Base-by-base conservation (phyloP, 2,888 invertebrate species). In the Spisula subtruncata region DNA sequence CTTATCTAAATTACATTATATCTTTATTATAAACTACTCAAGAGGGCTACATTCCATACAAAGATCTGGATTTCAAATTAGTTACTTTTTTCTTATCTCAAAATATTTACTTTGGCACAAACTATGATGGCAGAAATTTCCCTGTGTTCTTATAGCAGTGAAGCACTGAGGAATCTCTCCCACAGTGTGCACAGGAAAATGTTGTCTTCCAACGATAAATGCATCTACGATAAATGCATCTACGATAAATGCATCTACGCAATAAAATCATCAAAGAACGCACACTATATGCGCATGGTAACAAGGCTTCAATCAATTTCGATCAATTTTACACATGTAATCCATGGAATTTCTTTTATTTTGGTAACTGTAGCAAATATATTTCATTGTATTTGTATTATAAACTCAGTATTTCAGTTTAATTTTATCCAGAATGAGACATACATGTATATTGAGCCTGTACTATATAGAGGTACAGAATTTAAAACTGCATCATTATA, bases 51-150 rank as follows among this genome's bases (percentile, higher is more conserved):
- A 75, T 75, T 75, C 75, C 75, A 16, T 18, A 32, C 75, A 46
- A 35, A 83, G 46, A 85, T 41, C 85, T 85, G 85, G 79, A 85
- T 79, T 80, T 75, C 54, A 85, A 48, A 85, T 85, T 85, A 85
- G 79, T 85, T 80, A 56, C 48, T 85, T 80, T 85, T 85, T 80
- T 56, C 85, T 80, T 56, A 80, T 85, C 80, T 85, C 56, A 48
- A 85, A 85, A 85, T 85, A 85, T 85, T 85, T 85, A 85, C 79
- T 85, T 85, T 85, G 85, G 85, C 85, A 85, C 54, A 18, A 48
- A 80, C 79, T 35, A 25, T n/a, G 54, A 71, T 35, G 80, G 75
- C 48, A 80, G 80, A 10, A 5, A 56, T 32, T 80, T 54, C 46
- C 51, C 29, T 80, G 29, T 80, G 32, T 85, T 79, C 85, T 80